Evolutionary conservation across 1,140 invertebrate species (phyloP), one percentile per base, ranked within the genome.

Genomic region (Platorchestia sp.): DNA sequence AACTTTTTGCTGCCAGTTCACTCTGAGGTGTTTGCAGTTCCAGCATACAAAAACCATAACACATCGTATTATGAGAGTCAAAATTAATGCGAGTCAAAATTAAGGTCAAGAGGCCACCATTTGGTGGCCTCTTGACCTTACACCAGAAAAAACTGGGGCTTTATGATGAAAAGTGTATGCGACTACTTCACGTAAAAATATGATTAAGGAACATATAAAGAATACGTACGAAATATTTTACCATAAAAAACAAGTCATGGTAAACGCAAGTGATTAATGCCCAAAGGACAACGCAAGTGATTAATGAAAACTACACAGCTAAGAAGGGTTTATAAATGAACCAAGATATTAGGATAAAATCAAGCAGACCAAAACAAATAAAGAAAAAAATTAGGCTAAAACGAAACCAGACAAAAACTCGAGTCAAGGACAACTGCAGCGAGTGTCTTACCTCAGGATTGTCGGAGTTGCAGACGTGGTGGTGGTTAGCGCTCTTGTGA

Each of bases 391-490:
- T 75, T 16, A 14, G 36, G 36, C 36, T 16, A 75, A 75, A 16
- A 75, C 53, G 36, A 75, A 75, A 75, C 36, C 14, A 75, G 36
- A 75, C 14, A 16, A 75, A 75, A 75, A 75, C 36, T 16, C 41
- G 41, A 42, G 43, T 16, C 43, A 40, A 86, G 3, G 42, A 75
- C 41, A 89, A 42, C 59, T 75, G 59, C 1, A 1, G 36, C 59
- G 59, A 22, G n/a, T n/a, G n/a, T 45, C 97, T 97, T 97, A 98
- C 98, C 97, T 98, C 97, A 96, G 97, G 97, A 96, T 97, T 97
- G 91, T 97, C 97, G 95, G 97, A 97, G 95, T 98, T 97, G 97
- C 98, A 98, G 95, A 97, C 97, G 96, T 98, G 98, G 45, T 93
- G 43, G n/a, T 98, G 98, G 91, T 93, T 93, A 36, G 43, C 91